Conservation (phyloP, 2,113 vertebrate species). For the Glaucomys volans region DNA sequence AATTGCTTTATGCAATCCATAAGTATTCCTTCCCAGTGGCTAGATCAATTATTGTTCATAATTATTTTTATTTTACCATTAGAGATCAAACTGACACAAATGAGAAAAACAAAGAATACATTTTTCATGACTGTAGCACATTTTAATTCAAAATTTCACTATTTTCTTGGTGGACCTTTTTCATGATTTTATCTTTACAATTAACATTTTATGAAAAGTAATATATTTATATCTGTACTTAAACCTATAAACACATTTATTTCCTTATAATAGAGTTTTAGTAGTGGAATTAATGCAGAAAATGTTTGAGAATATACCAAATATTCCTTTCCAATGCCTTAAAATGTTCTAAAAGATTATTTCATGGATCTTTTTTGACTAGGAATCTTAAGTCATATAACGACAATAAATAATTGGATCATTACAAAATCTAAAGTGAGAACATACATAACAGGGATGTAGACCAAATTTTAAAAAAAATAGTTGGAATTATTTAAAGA, state of each 20-base stretch:
- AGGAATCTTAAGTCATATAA: background rate
- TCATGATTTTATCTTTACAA: constrained; percentile 16
- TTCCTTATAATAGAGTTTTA: background rate
- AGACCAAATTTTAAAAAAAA: background rate
- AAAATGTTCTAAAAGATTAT: background rate
- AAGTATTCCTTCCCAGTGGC: background rate
- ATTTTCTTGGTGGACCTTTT: background rate
- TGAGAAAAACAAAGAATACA: background rate
- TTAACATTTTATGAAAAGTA: background rate
- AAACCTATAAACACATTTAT: background rate
- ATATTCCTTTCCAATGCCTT: background rate
- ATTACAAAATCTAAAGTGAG: background rate
- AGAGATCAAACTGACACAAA: background rate
- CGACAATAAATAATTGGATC: background rate
- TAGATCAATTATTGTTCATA: background rate
- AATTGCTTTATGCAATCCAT: background rate
- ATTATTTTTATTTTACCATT: background rate
- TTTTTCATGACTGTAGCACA: background rate
- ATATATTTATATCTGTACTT: background rate
- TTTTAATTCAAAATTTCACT: background rate
- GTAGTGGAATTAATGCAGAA: background rate
- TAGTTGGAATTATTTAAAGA: background rate
- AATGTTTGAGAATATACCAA: background rate
- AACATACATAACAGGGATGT: background rate
- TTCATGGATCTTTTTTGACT: background rate